Evolutionary conservation across 1,140 invertebrate species (phyloP), one percentile per base, ranked within the genome.

Genomic region (Globodera rostochiensis): DNA sequence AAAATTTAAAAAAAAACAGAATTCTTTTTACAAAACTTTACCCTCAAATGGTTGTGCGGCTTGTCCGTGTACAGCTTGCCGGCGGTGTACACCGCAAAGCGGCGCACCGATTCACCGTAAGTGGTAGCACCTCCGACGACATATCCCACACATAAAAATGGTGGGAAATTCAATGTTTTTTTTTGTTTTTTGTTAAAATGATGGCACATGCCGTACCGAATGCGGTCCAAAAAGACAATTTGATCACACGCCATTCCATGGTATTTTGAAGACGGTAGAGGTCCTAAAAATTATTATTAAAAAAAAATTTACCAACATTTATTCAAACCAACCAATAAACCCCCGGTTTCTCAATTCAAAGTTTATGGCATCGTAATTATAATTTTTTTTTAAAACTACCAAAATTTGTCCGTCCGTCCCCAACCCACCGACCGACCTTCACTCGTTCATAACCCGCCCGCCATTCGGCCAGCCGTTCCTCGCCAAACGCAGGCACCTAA

Each of bases 81-180:
- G 21, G 21, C 60, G 11, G 45, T 46, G 46, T 78, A 78, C 49
- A 78, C 50, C 4, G 69, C 76, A 70, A 78, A 78, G 49, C 76
- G 76, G 11, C 49, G 21, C 11, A 11, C 8, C 49, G 76, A 64
- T 9, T 78, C 70, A 19, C 21, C 13, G 21, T 47, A 19, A 9
- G 76, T 66, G 47, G 50, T 49, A 25, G 46, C 3, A 7, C 76
- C 76, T 4, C 76, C 76, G 70, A n/a, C 25, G 8, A 78, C 2
- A 13, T 45, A 21, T 19, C 76, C 76, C 57, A 60, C 19, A 15
- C 57, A 11, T 60, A 60, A 60, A 60, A 60, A 19, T 6, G 15
- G 36, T 0, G 36, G 36, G 36, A 3, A 3, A 36, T 36, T 36
- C 2, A 36, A 36, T 36, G 2, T 36, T 36, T 1, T 36, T 36